Percentiles rank a stretch among this genome's conserved stretches.
Conservation (phyloP, 1,140 invertebrate species). For the Macrostomum lignano region DNA sequence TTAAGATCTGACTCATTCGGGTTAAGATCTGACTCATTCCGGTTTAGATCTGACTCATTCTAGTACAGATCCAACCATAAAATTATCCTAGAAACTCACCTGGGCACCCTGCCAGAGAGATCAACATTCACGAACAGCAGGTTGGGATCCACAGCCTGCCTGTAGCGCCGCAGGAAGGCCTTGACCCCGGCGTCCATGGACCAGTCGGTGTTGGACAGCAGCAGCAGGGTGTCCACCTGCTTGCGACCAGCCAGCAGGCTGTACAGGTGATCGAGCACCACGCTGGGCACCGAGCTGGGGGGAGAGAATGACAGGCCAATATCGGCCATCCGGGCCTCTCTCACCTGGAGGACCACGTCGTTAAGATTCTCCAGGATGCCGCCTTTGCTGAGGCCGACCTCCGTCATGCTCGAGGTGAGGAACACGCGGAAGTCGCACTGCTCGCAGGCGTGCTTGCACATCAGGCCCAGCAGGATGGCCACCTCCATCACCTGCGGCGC, state of each 20-base stretch:
- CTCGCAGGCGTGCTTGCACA: slow-evolving; percentile 30
- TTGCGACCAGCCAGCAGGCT: too few relatives aligned
- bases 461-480: slow-evolving; percentile 21
- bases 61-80: slow-evolving; percentile 10
- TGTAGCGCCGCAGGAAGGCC: slow-evolving; percentile 15
- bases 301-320: neutral
- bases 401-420: slow-evolving; percentile 7
- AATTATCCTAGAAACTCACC: slow-evolving; percentile 7
- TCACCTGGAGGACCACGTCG: slow-evolving; percentile 5
- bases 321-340: slow-evolving; percentile 3
- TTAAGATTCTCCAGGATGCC: slow-evolving; percentile 9
- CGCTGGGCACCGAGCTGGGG: neutral
- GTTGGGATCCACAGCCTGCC: slow-evolving; percentile 16
- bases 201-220: slow-evolving; percentile 10
- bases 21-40: too few relatives aligned
- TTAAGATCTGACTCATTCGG: too few relatives aligned
- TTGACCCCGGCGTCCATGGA: slow-evolving; percentile 10
- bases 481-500: slow-evolving; percentile 18
- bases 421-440: slow-evolving; percentile 18
- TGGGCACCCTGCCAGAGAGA: slow-evolving; percentile 1
- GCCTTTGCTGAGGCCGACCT: slow-evolving; percentile 13
- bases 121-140: slow-evolving; percentile 20
- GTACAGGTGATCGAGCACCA: neutral
- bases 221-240: slow-evolving; percentile 19
- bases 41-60: too few relatives aligned